Base-by-base conservation (phyloP, 2,797 vertebrate genomes). In the Acanthurus lineatus region DNA sequence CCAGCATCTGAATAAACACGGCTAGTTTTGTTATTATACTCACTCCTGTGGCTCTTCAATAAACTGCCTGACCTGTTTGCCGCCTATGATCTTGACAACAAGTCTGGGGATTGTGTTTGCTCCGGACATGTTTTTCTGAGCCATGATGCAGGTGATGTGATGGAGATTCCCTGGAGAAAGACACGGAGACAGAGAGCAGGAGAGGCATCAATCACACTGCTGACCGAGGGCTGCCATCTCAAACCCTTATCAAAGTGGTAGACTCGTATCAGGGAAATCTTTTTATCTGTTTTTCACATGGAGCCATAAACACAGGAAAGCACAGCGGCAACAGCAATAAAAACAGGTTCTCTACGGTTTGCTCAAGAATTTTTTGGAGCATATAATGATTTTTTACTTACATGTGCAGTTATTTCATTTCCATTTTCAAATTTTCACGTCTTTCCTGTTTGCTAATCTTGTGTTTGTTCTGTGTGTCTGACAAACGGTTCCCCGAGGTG, bases 41-140 rank as follows among this genome's bases (percentile, higher is more conserved):
- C 88, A 95, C 93, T 3, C 77, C 19, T 64, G 78, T 69, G 88
- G 77, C 72, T 93, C 93, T 69, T 95, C 88, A 14, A 81, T 68
- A 3, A 93, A 81, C 76, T 81, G 92, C 71, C 49, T 73, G 64
- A 94, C 87, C 9, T 93, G 86, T 88, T 94, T 95, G 72, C 93
- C 86, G 75, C 90, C 92, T 25, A 92, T 68, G 51, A 95, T 95
- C 88, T 94, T 95, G 77, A 95, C 92, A 49, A 91, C 80, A 5
- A 87, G 89, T 62, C 92, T 88, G 15, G 90, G 89, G 77, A 89
- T 74, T 54, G 64, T 17, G 25, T 83, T 85, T 45, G 77, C 73
- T 60, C 60, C 82, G 19, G 0, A 3, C 5, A 25, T 48, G 59
- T 89, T 90, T 77, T 65, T 64, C 57, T 73, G 57, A 76, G 81